Base-by-base conservation (phyloP, 2,797 vertebrate species). In the Clarias pachynema region DNA sequence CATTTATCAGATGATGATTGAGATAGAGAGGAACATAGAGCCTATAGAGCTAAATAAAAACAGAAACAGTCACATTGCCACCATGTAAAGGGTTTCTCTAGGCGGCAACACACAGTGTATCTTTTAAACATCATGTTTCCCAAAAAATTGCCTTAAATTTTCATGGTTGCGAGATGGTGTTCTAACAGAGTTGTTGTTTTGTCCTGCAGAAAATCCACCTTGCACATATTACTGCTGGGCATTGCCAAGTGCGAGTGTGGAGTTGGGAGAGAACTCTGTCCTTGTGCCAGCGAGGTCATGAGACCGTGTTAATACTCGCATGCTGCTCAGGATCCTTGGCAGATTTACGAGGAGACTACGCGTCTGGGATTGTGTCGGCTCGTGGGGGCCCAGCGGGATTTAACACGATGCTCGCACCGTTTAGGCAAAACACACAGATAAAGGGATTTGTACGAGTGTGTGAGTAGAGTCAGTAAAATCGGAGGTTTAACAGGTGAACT, bases 291-390 rank as follows among this genome's bases (percentile, higher is more conserved):
- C 66, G 85, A 90, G 84, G 87, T 90, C 92, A 84, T 79, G 77
- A 87, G 87, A 86, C 72, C n/a, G 86, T 86, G 88, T 91, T 92
- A 93, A 91, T 86, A 88, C 86, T 88, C 87, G 86, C 88, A 90
- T 84, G 82, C 88, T 74, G 88, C 90, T 92, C 79, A 85, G 86
- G 89, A 92, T 92, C 88, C 87, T 84, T 79, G 66, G 79, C 69
- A 88, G 92, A 92, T 93, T 93, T 91, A 92, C 29, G 66, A 82
- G 84, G 59, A 86, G 83, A 85, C 90, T 92, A 88, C 7, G 53
- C 59, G 87, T 81, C 86, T 79, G 72, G 84, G 74, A 84, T 88
- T 74, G 68, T 73, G 79, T 86, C 37, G 57, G 84, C 84, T 89
- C 86, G 84, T 84, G 56, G 85, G 86, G 87, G 84, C 88, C 60